Base-by-base conservation (phyloP, 2,797 vertebrate species). In the Rachycentron canadum region DNA sequence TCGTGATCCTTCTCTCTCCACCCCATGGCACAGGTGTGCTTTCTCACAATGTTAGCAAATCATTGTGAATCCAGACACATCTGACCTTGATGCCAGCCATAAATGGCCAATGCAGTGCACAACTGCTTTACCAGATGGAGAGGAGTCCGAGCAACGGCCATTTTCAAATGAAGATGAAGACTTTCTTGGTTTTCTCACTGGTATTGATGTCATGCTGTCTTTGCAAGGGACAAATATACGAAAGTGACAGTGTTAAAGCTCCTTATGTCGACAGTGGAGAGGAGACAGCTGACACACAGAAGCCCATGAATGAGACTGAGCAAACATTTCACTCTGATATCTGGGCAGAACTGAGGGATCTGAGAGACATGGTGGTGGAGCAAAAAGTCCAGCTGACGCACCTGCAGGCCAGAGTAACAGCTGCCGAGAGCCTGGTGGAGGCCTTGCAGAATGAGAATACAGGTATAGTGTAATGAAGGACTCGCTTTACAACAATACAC, bases 21-120 rank as follows among this genome's bases (percentile, higher is more conserved):
- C 38, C 41, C 32, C 53, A 59, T 73, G 58, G 13, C 57, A 70
- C 82, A 88, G 82, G 77, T 91, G 82, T 60, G 16, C 52, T 60
- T 72, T 81, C 70, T 60, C 72, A 78, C 78, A 74, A 4, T 36
- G n/a, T 32, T 71, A 32, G 63, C 45, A 71, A 34, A 62, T 41
- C 55, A 34, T 8, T 17, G 23, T 52, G 49, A 60, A 61, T 59
- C 7, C 60, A 71, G 76, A 57, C 47, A 38, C 32, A 41, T 74
- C 40, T 59, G 78, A 45, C 66, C 76, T 70, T 75, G 62, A 69
- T 36, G 5, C 32, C 34, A 45, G 16, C 23, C 3, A 60, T 86
- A 72, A 74, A 83, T 74, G 5, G 4, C 34, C 4, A 14, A 21
- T 52, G 4, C 7, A 12, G 13, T 41, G 8, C 38, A 21, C 13